Percentiles rank a stretch among this genome's conserved stretches.
Evolutionary conservation across 35 echinoderm and acorn worm species (phyloP).

Genomic region (Anneissia japonica): DNA sequence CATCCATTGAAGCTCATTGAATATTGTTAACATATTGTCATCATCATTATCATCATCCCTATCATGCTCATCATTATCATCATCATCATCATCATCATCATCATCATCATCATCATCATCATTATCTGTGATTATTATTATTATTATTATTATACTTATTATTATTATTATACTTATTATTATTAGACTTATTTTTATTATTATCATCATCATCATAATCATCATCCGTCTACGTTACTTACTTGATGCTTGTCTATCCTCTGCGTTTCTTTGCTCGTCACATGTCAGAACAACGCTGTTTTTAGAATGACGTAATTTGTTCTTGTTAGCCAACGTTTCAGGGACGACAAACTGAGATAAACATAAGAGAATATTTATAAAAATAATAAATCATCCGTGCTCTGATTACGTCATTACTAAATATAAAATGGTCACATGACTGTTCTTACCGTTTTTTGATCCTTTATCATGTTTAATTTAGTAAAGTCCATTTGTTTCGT

Average conservation of each 20-base stretch:
- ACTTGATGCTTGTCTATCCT: constrained; percentile 81
- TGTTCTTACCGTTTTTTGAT: not conserved
- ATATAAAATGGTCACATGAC: not conserved
- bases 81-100: no score
- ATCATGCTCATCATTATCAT: no score
- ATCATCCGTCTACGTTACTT: constrained; percentile 19
- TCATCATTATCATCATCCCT: no score
- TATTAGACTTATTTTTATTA: no score
- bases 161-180: no score
- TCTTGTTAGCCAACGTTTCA: constrained; percentile 49
- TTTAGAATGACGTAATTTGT: constrained; percentile 64
- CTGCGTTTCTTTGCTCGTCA: constrained; percentile 63
- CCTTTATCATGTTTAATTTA: constrained; percentile 52
- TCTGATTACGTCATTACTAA: not conserved
- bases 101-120: no score
- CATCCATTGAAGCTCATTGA: no score
- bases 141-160: no score
- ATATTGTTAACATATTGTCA: no score
- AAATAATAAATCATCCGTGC: not conserved
- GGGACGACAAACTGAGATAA: constrained; percentile 32
- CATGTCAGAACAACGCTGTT: constrained; percentile 78
- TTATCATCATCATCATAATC: no score
- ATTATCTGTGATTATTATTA: no score
- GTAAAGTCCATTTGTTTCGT: constrained; percentile 80
- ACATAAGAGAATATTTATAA: not conserved